Conservation (phyloP, 92 coral and sea anemone genomes). For the Nematostella vectensis region DNA sequence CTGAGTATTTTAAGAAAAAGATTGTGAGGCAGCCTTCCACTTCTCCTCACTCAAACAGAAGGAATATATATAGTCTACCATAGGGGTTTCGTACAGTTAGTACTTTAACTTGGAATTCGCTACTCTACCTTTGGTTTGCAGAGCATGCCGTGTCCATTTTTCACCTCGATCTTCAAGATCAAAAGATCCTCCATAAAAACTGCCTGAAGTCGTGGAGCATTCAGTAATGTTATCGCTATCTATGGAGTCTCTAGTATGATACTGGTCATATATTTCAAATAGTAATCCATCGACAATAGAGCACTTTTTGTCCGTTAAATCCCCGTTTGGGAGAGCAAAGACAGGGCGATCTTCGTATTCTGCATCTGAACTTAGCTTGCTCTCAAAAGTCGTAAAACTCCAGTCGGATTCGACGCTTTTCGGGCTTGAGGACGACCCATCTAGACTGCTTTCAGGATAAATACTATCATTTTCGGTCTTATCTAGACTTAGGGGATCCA, state of each 20-base stretch:
- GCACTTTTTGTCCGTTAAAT: conserved; percentile 48
- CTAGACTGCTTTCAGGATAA: conserved; percentile 65
- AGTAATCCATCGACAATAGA: conserved; percentile 92
- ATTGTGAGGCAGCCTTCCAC: no score
- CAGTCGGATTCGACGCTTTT: conserved; percentile 92
- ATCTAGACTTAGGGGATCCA: conserved; percentile 35
- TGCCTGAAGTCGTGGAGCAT: conserved; percentile 93
- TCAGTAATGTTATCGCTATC: conserved; percentile 98
- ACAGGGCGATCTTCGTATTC: conserved; percentile 32
- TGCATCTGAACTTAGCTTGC: conserved; percentile 49
- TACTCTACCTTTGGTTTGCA: conserved; percentile 71
- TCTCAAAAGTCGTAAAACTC: conserved; percentile 71
- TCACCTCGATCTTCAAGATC: conserved; percentile 97
- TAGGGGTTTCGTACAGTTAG: no score
- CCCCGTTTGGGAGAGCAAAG: conserved; percentile 17
- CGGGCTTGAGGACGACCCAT: conserved; percentile 81
- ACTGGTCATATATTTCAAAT: conserved; percentile 94
- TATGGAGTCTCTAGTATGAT: conserved; percentile 86
- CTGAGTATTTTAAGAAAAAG: no score
- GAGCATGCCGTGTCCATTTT: conserved; percentile 81
- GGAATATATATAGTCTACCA: no score
- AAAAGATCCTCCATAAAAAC: conserved; percentile 90
- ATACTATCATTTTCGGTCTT: conserved; percentile 50
- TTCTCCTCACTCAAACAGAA: no score
- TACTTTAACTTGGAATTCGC: no score